Conservation (phyloP, 2,888 invertebrate species). For the Prosopocoilus inquinatus region DNA sequence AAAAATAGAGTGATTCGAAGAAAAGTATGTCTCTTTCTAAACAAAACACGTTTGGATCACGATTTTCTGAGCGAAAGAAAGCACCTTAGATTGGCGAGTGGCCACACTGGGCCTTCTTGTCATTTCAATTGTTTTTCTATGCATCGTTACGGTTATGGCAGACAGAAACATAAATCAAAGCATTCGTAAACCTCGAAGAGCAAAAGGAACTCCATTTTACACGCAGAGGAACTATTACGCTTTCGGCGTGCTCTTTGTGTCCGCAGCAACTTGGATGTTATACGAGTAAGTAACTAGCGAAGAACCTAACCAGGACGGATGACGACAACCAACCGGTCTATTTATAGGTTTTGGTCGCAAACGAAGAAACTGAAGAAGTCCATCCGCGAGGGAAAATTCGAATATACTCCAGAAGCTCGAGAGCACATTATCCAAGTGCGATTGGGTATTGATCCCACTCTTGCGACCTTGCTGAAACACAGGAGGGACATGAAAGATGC, state of each 20-base stretch:
- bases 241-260: constrained; percentile 50
- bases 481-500: constrained; percentile 32
- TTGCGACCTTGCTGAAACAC: constrained; percentile 27
- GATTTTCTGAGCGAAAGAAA: no score
- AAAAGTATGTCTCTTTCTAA: no score
- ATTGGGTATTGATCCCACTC: constrained; percentile 19
- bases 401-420: constrained; percentile 31
- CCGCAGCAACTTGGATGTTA: constrained; percentile 48
- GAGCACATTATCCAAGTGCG: constrained; percentile 25
- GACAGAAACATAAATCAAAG: constrained; percentile 44
- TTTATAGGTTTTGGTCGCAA: constrained; percentile 37
- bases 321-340: not conserved
- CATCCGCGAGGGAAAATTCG: constrained; percentile 34
- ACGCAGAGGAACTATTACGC: constrained; percentile 57
- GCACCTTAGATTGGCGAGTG: no score
- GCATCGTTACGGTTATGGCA: constrained; percentile 31
- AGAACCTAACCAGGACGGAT: no score
- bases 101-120: no score
- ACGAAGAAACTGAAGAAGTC: constrained; percentile 31
- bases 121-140: no score
- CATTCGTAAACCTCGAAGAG: constrained; percentile 62
- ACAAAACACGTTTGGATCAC: no score
- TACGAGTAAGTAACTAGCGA: constrained; percentile 53
- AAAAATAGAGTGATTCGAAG: no score
- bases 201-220: constrained; percentile 65